Percentiles rank a stretch among this genome's conserved stretches.
phyloP scores from a whole-genome alignment of 2,113 vertebrate species.

The Zeus faber region DNA sequence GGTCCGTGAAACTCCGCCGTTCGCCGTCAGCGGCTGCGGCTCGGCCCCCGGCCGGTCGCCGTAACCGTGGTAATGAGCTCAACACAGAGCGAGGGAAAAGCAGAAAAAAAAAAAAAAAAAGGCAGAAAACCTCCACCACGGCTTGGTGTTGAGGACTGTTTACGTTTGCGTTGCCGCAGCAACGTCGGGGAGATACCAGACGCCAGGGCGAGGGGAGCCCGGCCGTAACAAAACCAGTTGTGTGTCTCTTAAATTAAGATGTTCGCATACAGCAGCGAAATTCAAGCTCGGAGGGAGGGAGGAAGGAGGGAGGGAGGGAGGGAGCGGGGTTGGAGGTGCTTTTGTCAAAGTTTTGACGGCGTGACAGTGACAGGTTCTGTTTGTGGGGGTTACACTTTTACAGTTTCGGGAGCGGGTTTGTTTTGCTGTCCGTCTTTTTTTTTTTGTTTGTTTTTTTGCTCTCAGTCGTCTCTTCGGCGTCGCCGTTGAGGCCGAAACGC shows the following conservation, averaged over 20 bases:
- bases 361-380: neutral
- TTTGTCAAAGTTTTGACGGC: neutral
- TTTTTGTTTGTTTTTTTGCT: no score
- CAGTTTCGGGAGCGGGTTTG: no score
- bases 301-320: no score
- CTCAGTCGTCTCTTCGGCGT: no score
- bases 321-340: slow-evolving; percentile 14
- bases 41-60: slow-evolving; percentile 48
- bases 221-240: slow-evolving; percentile 42
- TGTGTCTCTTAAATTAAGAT: slow-evolving; percentile 49
- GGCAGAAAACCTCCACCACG: neutral
- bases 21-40: slow-evolving; percentile 56
- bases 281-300: no score
- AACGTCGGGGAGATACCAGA: slow-evolving; percentile 30
- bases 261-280: slow-evolving; percentile 29
- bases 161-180: slow-evolving; percentile 41
- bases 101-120: neutral
- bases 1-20: no score
- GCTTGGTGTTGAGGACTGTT: slow-evolving; percentile 28
- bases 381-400: no score
- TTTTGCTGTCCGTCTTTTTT: no score
- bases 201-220: slow-evolving; percentile 37
- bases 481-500: no score
- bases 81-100: slow-evolving; percentile 38
- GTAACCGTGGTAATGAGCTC: slow-evolving; percentile 62